phyloP scores from a whole-genome alignment of 2,888 invertebrate species.

The Cremastinae sp. region DNA sequence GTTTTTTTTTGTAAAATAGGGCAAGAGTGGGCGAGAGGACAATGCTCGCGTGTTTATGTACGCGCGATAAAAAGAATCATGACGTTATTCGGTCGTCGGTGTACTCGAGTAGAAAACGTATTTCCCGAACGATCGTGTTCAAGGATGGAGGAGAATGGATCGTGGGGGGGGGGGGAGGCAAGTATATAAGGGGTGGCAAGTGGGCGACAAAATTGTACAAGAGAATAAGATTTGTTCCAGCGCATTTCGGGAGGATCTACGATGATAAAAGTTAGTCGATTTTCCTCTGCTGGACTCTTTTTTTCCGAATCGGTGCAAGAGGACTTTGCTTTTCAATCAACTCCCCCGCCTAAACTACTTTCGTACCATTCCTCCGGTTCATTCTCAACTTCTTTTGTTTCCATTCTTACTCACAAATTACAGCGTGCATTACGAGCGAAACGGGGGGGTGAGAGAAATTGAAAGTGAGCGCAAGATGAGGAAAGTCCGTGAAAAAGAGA shows the following conservation, averaged over 20 bases:
- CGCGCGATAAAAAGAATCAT: constrained; percentile 50
- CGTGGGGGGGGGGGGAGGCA: neutral
- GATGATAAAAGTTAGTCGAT: constrained; percentile 50
- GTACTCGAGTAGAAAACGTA: constrained; percentile 57
- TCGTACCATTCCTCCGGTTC: neutral
- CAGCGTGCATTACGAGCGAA: constrained; percentile 49
- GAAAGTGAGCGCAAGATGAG: constrained; percentile 1
- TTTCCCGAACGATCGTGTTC: constrained; percentile 59
- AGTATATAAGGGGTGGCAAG: constrained; percentile 19
- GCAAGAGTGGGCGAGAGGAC: neutral
- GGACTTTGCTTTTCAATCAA: constrained; percentile 55
- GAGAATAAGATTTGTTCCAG: constrained; percentile 36
- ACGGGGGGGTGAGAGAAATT: constrained; percentile 28
- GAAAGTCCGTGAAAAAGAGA: constrained; percentile 7
- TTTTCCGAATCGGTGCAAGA: constrained; percentile 39
- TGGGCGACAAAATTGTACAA: constrained; percentile 29
- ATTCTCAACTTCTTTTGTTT: constrained; percentile 1
- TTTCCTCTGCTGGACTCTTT: constrained; percentile 13
- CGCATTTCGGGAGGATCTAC: constrained; percentile 29
- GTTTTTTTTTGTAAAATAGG: neutral
- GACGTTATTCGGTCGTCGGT: constrained; percentile 42
- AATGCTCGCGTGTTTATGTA: neutral
- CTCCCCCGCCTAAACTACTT: constrained; percentile 35
- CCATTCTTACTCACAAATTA: constrained; percentile 32
- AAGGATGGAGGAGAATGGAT: constrained; percentile 12